Base-by-base conservation (phyloP, 2,888 invertebrate genomes). In the Galeruca laticollis region DNA sequence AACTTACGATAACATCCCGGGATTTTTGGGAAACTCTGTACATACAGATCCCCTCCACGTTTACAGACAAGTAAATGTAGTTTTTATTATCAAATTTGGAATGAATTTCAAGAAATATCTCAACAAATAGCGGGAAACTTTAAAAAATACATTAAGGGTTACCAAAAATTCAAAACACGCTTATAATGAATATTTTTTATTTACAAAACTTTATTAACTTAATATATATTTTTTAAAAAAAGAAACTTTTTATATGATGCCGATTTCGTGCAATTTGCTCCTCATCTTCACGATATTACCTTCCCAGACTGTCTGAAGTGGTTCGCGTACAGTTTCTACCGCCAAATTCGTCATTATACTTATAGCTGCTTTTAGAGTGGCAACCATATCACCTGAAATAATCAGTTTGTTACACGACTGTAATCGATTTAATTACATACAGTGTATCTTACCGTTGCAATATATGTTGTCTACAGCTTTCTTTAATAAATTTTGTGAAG, bases 331-430 rank as follows among this genome's bases (percentile, higher is more conserved):
- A 0, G 89, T 89, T 0, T 93, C 93, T 54, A 91, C 86, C 66
- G 90, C 87, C 33, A 93, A 86, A 0, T 89, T 88, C 0, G 90
- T 88, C 15, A 88, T 84, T 11, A 90, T 82, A 76, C 88, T 87
- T 91, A 92, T 92, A 3, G 91, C 91, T 9, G 87, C 87, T 83
- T 93, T 93, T 90, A 92, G 90, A 26, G 89, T 87, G 9, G 90
- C 88, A 8, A 92, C 91, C 91, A 91, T 91, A n/a, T 87, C 81
- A 66, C 92, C 92, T 91, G 79, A 37, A 86, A 77, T 54, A 20
- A 35, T n/a, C 35, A 61, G 10, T 35, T 35, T 13, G 6, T n/a
- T n/a, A n/a, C n/a, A n/a, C n/a, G n/a, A n/a, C n/a, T n/a, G n/a
- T n/a, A n/a, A n/a, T n/a, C n/a, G n/a, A n/a, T n/a, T n/a, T n/a